Evolutionary conservation across 2,113 vertebrate genomes (phyloP).

Genomic region (Eudorcas thomsonii): DNA sequence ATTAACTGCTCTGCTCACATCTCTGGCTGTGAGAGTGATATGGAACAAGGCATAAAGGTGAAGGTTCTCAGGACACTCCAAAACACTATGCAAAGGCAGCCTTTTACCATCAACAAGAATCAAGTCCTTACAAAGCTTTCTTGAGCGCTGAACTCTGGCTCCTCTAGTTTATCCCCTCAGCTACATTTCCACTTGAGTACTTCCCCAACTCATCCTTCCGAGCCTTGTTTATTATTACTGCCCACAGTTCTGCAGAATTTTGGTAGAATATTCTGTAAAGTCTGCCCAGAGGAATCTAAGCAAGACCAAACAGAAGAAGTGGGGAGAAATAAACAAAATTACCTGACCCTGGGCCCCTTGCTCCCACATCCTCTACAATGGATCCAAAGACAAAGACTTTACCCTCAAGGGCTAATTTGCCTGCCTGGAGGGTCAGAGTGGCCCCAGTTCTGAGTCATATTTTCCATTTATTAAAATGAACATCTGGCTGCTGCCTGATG

Average conservation of each 20-base stretch:
- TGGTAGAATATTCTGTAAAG: neutral
- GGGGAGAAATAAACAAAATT: neutral
- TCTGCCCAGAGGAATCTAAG: neutral
- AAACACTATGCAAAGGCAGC: neutral
- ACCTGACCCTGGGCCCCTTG: neutral
- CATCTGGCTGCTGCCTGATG: slow-evolving; percentile 46
- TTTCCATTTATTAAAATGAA: slow-evolving; percentile 75
- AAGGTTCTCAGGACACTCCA: neutral
- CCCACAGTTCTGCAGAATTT: neutral
- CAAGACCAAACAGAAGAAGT: neutral
- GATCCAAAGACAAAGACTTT: slow-evolving; percentile 24
- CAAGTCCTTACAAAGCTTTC: neutral
- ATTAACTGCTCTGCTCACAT: neutral
- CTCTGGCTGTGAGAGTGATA: neutral
- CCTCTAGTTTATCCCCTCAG: neutral
- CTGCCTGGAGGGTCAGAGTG: slow-evolving; percentile 15
- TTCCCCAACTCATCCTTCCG: neutral
- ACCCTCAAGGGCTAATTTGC: slow-evolving; percentile 41
- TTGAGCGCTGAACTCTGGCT: neutral
- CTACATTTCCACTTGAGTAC: neutral
- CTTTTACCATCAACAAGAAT: neutral
- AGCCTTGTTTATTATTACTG: neutral
- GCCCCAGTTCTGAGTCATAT: slow-evolving; percentile 37
- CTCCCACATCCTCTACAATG: neutral
- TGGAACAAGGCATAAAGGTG: neutral